phyloP scores from a whole-genome alignment of 2,797 vertebrate genomes.

The Megaceryle alcyon region DNA sequence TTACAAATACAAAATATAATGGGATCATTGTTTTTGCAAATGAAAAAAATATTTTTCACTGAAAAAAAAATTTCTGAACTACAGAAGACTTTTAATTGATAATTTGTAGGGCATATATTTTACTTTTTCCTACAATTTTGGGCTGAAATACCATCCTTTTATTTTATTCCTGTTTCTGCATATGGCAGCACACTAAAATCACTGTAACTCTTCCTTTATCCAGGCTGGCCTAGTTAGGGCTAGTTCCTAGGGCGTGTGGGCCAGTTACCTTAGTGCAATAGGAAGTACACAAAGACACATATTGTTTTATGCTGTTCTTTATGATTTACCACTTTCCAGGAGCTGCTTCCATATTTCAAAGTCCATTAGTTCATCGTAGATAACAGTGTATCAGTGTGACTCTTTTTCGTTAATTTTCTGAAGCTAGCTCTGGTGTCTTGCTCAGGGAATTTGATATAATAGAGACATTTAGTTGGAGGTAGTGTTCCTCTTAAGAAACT shows the following conservation, averaged over 20 bases:
- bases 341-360: not conserved
- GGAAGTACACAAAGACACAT: not conserved
- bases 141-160: not conserved
- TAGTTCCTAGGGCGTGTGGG: not conserved
- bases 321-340: accelerated
- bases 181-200: not conserved
- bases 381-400: not conserved
- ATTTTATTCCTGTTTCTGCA: not conserved
- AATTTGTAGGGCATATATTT: not conserved
- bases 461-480: not conserved
- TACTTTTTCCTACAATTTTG: not conserved
- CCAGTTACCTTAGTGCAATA: not conserved
- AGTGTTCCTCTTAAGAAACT: not conserved
- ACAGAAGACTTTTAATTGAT: not conserved
- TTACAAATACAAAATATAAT: not conserved
- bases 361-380: not conserved
- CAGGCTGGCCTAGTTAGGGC: not conserved
- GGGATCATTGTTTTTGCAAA: not conserved
- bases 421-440: not conserved
- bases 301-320: not conserved
- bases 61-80: not conserved
- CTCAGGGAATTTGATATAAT: not conserved
- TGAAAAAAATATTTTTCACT: not conserved
- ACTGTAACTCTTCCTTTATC: not conserved
- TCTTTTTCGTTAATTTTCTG: not conserved